Base-by-base conservation (phyloP, 2,113 vertebrate species). In the Psittacara wagleri region DNA sequence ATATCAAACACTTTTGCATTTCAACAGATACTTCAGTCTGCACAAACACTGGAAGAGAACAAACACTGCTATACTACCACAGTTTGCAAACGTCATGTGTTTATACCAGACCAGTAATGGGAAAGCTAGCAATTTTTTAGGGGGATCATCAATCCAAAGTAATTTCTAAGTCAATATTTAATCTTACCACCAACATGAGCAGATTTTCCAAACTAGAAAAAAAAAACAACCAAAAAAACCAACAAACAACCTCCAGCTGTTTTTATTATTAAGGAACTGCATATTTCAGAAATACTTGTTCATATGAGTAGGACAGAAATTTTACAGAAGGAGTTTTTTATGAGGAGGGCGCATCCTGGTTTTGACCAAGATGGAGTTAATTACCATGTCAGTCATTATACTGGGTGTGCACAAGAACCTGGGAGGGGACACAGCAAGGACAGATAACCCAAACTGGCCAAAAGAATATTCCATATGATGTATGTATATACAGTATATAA, bases 281-380 rank as follows among this genome's bases (percentile, higher is more conserved):
- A 3, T 31, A 31, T 52, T 96, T 92, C 39, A 84, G 31, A 54
- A 91, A 70, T 18, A 54, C 15, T 25, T 63, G 11, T 1, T n/a
- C 4, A 27, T 11, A 13, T 1, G 3, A 86, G 10, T 17, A 44
- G 9, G 33, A 44, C 0, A 51, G 28, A 78, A 70, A 54, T 63
- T 52, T 78, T 57, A 75, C 33, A 29, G 46, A 62, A 62, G 15
- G 16, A 6, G 2, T 6, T 13, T 63, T 86, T 91, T n/a, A 66
- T 0, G 2, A 4, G 31, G 1, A 73, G 8, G 4, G 3, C 18
- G 5, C 55, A 6, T 35, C 4, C 0, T 37, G 2, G 3, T n/a
- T 91, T 70, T 16, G 51, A 2, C 39, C 25, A 23, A 8, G 6
- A 74, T 2, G 51, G 19, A 69, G 74, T 11, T 59, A 29, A 19